Evolutionary conservation across 2,888 invertebrate genomes (phyloP), one percentile per base, ranked within the genome.

Genomic region (Horisme vitalbata): DNA sequence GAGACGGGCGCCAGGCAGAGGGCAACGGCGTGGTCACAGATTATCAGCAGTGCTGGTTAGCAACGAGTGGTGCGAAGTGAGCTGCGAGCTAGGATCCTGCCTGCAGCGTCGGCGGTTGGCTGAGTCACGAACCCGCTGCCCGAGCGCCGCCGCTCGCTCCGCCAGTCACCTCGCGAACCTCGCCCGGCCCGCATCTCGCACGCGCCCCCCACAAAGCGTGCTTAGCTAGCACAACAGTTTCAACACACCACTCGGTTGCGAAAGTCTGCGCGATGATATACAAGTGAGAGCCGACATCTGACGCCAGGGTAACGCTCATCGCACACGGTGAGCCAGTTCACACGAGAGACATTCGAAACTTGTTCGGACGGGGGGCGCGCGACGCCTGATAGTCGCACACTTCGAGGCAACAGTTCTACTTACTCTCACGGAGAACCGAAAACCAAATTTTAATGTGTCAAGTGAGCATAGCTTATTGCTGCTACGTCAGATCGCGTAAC

Each of bases 401-500:
- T 83, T 44, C 39, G 44, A 49, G 84, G 79, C 79, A 54, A 77
- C 75, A 79, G 73, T 75, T 79, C 75, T 77, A 72, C 71, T 80
- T 77, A 80, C 77, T 83, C 79, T 73, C 75, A 69, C 74, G 77
- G 72, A 80, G 76, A 76, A 70, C 80, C 78, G 71, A 75, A 83
- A 85, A 88, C 74, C 87, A 88, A 86, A 80, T 86, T 89, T 89
- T 89, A 89, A 89, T 89, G 89, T 89, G 89, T 89, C 87, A 87
- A 80, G 87, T 88, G 85, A 89, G 89, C 80, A 85, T 86, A 83
- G 86, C 87, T 75, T 80, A 89, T 73, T 86, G 89, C 88, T 87
- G 89, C 89, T 88, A 87, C 89, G 88, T 88, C 77, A 85, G 89
- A 88, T 83, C 85, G 85, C 79, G 74, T 84, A 83, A 80, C 82